These are phyloP conservation scores for Rhynchonycteris naso DNA, from an alignment of 2,797 vertebrate genomes.

Conservation along the genomic window DNA sequence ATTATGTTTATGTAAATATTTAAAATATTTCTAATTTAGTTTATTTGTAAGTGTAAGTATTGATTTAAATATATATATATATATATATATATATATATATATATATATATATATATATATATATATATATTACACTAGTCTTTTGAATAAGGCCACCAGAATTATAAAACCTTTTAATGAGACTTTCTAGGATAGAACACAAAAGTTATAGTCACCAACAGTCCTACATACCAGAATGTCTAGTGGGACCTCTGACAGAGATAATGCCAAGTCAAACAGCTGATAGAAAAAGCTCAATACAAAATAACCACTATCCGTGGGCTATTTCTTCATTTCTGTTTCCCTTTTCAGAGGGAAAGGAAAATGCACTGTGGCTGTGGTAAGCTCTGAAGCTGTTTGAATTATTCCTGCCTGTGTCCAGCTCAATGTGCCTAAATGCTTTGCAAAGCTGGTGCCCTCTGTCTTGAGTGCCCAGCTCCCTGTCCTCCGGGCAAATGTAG, in stretches of 20 bases:
- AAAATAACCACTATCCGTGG: not conserved
- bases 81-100: slow-evolving; percentile 32
- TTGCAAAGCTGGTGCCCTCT: not conserved
- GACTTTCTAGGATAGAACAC: not conserved
- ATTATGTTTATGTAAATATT: not conserved
- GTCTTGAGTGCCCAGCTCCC: not conserved
- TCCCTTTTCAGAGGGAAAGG: not conserved
- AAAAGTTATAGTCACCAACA: not conserved
- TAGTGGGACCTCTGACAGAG: not conserved
- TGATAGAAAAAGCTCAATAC: not conserved
- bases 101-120: slow-evolving; percentile 32
- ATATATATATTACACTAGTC: not conserved
- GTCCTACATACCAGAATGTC: not conserved
- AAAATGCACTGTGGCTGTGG: not conserved
- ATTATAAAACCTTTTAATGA: not conserved
- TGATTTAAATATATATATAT: slow-evolving; percentile 36
- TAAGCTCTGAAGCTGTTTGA: not conserved
- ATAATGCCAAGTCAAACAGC: not conserved
- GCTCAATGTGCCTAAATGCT: not conserved
- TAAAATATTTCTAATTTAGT: not conserved
- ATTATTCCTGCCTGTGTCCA: too few species aligned
- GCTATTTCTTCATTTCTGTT: not conserved
- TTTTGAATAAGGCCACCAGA: not conserved
- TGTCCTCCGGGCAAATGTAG: not conserved
- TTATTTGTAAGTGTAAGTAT: slow-evolving; percentile 3